Evolutionary conservation across 2,113 vertebrate species (phyloP).

Genomic region (Grantiella picta): DNA sequence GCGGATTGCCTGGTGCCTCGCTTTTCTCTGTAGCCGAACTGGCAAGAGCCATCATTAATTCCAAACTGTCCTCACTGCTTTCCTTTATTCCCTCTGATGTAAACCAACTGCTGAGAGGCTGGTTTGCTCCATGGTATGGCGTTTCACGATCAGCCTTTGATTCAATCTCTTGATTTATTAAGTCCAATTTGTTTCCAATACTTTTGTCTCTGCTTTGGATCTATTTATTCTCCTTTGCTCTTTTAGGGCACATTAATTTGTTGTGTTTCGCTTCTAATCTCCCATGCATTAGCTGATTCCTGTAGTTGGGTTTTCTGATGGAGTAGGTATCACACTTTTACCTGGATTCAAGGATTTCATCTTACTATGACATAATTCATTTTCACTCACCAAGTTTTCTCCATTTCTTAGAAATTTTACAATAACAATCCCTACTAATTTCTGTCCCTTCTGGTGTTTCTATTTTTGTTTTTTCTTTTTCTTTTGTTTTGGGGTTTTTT

Average conservation of each 20-base stretch:
- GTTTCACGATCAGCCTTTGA: neutral
- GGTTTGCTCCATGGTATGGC: neutral
- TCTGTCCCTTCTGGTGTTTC: neutral
- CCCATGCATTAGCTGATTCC: neutral
- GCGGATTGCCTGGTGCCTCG: neutral
- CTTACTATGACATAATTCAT: neutral
- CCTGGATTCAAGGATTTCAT: neutral
- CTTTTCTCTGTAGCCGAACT: fast-evolving
- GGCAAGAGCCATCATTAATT: neutral
- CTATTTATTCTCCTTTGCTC: neutral
- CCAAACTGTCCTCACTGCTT: neutral
- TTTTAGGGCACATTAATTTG: neutral
- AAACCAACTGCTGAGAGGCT: neutral
- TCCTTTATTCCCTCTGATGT: neutral
- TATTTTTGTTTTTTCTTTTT: no score
- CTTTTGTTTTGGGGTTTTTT: neutral
- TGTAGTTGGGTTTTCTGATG: neutral
- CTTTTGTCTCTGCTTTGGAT: neutral
- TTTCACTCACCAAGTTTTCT: neutral
- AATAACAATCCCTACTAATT: neutral
- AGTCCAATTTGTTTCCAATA: neutral
- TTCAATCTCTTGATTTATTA: neutral
- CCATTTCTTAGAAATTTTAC: neutral
- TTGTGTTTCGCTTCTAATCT: fast-evolving
- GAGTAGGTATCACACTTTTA: neutral